Percentiles rank a stretch among this genome's conserved stretches.
Conservation (phyloP, 2,113 vertebrate species). For the Microtus oregoni region DNA sequence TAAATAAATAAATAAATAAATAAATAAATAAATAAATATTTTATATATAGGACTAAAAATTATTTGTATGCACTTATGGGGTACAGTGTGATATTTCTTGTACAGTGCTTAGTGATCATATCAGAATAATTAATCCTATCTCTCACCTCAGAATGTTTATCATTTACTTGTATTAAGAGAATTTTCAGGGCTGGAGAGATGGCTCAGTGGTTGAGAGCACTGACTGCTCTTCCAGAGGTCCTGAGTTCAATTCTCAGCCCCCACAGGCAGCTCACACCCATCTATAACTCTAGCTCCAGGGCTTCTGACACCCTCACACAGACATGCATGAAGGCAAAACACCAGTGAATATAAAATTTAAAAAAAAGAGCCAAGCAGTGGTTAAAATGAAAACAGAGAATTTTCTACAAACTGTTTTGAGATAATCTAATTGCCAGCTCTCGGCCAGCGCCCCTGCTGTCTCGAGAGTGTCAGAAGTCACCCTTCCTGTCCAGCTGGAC, state of each 20-base stretch:
- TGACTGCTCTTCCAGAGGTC: background rate
- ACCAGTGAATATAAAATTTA: background rate
- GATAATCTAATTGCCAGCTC: background rate
- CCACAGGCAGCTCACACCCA: background rate
- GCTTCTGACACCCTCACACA: too few species aligned
- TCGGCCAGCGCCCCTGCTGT: background rate
- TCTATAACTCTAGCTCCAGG: too few species aligned
- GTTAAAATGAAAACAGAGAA: background rate
- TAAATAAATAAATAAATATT: background rate
- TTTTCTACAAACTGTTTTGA: background rate
- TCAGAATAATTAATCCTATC: background rate
- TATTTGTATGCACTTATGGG: background rate
- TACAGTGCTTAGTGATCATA: background rate
- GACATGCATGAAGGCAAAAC: too few species aligned
- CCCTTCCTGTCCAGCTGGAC: background rate
- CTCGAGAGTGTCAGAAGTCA: background rate
- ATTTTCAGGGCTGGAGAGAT: background rate
- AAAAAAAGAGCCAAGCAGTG: background rate
- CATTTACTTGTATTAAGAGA: background rate
- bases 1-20: background rate
- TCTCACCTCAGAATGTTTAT: background rate
- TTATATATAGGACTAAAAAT: background rate
- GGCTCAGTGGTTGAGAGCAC: background rate
- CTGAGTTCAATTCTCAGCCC: background rate
- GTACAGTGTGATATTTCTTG: background rate